Conservation (phyloP, 1,140 invertebrate species). For the Leptinotarsa lineolata region DNA sequence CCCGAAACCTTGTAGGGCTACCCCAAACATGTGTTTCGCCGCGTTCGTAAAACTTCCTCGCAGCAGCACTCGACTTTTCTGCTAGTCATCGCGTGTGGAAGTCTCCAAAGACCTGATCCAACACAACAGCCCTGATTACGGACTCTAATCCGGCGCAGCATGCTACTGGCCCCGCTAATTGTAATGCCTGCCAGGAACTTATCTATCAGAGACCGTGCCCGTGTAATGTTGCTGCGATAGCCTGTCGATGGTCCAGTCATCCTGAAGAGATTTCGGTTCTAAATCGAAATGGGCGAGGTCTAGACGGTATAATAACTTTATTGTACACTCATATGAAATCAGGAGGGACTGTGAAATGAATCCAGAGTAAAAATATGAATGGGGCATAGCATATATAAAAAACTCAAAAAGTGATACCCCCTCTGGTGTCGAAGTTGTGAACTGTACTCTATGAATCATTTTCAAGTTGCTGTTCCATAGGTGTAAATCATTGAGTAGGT, state of each 20-base stretch:
- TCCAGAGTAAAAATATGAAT: too few species aligned
- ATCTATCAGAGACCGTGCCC: constrained; percentile 16
- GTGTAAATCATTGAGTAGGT: too few species aligned
- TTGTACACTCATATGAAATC: too few species aligned
- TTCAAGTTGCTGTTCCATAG: too few species aligned
- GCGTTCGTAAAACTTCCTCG: constrained; percentile 1
- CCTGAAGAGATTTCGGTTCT: too few species aligned
- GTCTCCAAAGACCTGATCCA: constrained; percentile 17
- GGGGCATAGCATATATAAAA: too few species aligned
- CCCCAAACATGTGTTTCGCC: constrained; percentile 16
- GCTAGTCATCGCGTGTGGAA: constrained; percentile 13
- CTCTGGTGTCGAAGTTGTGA: too few species aligned
- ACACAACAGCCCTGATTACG: constrained; percentile 16
- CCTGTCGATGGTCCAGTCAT: background rate
- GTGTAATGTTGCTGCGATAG: background rate
- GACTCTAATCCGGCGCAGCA: constrained; percentile 22
- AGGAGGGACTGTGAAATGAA: too few species aligned
- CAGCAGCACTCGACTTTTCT: constrained; percentile 1
- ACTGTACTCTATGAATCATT: too few species aligned
- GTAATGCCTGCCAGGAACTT: constrained; percentile 17
- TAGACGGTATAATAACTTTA: too few species aligned
- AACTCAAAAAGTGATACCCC: too few species aligned
- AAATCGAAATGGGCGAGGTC: too few species aligned
- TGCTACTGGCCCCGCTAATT: constrained; percentile 21
- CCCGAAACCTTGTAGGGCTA: background rate